phyloP scores from a whole-genome alignment of 2,888 invertebrate genomes.

The Pheosia tremula region DNA sequence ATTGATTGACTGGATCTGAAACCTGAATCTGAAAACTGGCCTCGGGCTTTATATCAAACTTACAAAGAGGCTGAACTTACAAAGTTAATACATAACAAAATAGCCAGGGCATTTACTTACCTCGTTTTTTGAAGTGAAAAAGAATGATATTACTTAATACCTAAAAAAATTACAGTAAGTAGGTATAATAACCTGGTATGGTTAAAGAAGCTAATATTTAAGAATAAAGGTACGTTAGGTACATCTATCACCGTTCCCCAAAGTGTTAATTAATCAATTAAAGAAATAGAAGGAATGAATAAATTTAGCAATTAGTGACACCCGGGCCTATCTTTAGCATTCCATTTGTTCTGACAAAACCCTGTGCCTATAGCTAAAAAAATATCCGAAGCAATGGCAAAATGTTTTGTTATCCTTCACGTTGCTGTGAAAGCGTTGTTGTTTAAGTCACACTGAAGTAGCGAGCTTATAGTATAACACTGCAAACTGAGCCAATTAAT shows the following conservation, averaged over 20 bases:
- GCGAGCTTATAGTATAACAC: not conserved
- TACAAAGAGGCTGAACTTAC: no score
- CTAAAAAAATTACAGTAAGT: no score
- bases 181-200: no score
- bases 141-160: no score
- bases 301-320: slow-evolving; percentile 25
- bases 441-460: not conserved
- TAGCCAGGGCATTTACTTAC: no score
- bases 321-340: slow-evolving; percentile 19
- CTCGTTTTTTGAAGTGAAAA: no score
- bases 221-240: not conserved
- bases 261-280: slow-evolving; percentile 20
- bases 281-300: slow-evolving; percentile 20
- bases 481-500: slow-evolving; percentile 5
- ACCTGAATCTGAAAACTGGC: not conserved
- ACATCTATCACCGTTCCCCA: not conserved
- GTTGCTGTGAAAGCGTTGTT: not conserved
- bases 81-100: no score
- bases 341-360: slow-evolving; percentile 14
- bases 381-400: not conserved
- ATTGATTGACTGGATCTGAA: slow-evolving; percentile 4
- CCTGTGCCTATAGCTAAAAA: not conserved
- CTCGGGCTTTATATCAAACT: not conserved
- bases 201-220: no score
- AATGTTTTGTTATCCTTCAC: not conserved